These are phyloP conservation scores for Holocentrus rufus DNA, from an alignment of 2,797 vertebrate species.

Conservation along the genomic window DNA sequence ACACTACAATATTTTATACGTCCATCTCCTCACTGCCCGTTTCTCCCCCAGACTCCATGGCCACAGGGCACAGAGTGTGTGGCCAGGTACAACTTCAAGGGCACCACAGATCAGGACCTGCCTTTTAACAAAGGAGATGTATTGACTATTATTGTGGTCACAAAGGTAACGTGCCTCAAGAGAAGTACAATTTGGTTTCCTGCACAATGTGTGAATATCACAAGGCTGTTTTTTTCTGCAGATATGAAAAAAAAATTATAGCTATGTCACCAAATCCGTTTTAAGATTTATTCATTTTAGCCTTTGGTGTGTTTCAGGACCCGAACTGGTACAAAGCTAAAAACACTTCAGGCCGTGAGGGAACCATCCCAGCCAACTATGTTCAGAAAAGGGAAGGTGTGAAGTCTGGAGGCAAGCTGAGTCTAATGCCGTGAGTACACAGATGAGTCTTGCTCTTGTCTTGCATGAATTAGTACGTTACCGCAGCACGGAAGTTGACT, in stretches of 20 bases:
- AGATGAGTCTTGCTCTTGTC: not conserved
- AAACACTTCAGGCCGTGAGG: constrained; percentile 91
- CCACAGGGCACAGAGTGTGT: constrained; percentile 95
- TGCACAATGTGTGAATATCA: not conserved
- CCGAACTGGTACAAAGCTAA: constrained; percentile 99
- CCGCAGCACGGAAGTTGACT: not conserved
- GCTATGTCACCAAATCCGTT: not conserved
- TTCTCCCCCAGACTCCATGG: constrained; percentile 84
- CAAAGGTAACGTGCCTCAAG: constrained; percentile 85
- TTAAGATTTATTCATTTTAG: not conserved
- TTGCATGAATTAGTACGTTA: not conserved
- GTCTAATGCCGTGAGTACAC: constrained; percentile 97
- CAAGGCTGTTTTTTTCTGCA: not conserved
- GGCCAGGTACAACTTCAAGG: constrained; percentile 95
- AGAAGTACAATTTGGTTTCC: not conserved
- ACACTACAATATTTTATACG: not conserved
- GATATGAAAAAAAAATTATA: not conserved
- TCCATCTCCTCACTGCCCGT: not conserved
- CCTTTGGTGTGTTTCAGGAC: constrained; percentile 81
- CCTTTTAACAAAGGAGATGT: constrained; percentile 96
- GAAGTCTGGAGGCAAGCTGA: constrained; percentile 92
- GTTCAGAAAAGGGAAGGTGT: constrained; percentile 97
- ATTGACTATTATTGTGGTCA: constrained; percentile 92
- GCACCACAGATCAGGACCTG: constrained; percentile 93
- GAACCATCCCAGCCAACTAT: constrained; percentile 96